Percentiles rank a stretch among this genome's conserved stretches.
phyloP scores from a whole-genome alignment of 2,888 invertebrate genomes.

The Drosophila barbarae region DNA sequence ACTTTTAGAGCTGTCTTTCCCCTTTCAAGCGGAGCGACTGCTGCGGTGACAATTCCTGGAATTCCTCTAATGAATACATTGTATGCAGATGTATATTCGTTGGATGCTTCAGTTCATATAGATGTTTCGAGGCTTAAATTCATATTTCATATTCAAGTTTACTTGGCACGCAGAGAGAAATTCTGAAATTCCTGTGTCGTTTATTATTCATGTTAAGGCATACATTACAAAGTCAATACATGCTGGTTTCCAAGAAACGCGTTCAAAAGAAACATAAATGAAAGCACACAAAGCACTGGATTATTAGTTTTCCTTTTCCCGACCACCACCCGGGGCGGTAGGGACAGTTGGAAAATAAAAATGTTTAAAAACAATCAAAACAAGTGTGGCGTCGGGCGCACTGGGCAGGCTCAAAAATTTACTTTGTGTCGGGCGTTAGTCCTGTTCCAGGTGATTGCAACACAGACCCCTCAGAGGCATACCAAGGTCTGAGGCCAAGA shows the following conservation, averaged over 20 bases:
- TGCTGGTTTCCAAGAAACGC: slow-evolving; percentile 15
- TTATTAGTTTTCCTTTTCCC: slow-evolving; percentile 31
- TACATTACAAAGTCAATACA: slow-evolving; percentile 7
- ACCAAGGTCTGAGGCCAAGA: slow-evolving; percentile 2
- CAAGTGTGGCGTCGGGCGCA: slow-evolving; percentile 1
- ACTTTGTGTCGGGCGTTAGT: slow-evolving; percentile 7
- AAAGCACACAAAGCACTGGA: slow-evolving; percentile 23
- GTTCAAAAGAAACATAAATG: slow-evolving; percentile 28
- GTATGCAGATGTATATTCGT: not conserved
- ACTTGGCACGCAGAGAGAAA: not conserved
- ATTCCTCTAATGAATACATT: not conserved
- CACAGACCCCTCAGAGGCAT: slow-evolving; percentile 10
- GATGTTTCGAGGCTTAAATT: not conserved
- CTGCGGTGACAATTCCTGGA: not conserved
- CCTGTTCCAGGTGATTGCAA: slow-evolving; percentile 24
- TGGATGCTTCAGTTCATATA: not conserved
- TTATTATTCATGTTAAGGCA: slow-evolving; percentile 7
- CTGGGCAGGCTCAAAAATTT: not conserved
- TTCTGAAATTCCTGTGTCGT: not conserved
- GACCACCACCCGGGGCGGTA: slow-evolving; percentile 1
- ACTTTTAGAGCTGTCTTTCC: not conserved
- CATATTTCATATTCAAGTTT: not conserved
- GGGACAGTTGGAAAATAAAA: slow-evolving; percentile 12
- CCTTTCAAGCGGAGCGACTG: not conserved
- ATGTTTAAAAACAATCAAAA: slow-evolving; percentile 9